phyloP scores from a whole-genome alignment of 2,888 invertebrate genomes.

The Melieria omissa region DNA sequence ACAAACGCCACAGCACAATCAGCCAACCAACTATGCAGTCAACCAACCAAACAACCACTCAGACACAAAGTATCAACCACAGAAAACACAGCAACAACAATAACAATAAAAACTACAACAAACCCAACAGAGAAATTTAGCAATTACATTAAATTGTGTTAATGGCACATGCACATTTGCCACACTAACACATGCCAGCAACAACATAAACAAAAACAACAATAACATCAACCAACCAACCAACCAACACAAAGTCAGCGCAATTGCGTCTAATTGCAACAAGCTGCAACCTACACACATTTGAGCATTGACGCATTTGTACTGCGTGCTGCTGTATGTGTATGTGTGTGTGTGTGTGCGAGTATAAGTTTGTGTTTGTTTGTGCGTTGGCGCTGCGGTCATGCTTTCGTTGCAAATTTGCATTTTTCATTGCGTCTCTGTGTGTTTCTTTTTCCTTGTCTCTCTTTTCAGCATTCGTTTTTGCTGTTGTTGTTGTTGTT shows the following conservation, averaged over 20 bases:
- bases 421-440: background rate
- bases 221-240: background rate
- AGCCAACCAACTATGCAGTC: background rate
- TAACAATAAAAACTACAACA: conserved; percentile 6
- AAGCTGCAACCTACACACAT: background rate
- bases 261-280: conserved; percentile 1
- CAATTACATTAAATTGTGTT: conserved; percentile 52
- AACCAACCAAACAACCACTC: background rate
- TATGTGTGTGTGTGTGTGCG: background rate
- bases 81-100: background rate
- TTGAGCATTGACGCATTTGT: background rate
- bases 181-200: background rate
- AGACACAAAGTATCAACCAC: background rate
- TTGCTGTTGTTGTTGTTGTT: background rate
- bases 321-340: background rate
- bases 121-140: conserved; percentile 16
- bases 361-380: background rate
- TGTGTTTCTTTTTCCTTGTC: background rate
- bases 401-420: conserved; percentile 9
- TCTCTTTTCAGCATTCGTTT: background rate
- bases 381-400: background rate
- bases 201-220: background rate
- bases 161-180: conserved; percentile 48
- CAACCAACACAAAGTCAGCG: background rate
- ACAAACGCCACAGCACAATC: conserved; percentile 1